These are phyloP conservation scores for Neofelis nebulosa DNA, from an alignment of 2,113 vertebrate species.

Conservation along the genomic window DNA sequence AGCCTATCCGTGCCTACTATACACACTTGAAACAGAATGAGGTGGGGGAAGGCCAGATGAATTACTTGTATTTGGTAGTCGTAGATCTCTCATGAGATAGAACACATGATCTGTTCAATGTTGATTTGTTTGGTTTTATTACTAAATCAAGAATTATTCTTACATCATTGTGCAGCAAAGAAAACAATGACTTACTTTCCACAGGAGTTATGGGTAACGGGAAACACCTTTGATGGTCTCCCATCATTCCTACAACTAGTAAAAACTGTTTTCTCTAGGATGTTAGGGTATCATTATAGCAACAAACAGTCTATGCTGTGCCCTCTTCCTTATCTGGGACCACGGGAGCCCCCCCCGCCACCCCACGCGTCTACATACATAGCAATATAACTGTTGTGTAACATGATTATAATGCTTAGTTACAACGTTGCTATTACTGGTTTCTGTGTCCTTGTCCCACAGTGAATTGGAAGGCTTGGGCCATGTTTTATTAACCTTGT, in stretches of 20 bases:
- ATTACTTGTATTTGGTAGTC: neutral
- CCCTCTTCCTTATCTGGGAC: neutral
- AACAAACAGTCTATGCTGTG: neutral
- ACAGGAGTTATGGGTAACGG: neutral
- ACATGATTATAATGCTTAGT: neutral
- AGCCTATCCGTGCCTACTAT: neutral
- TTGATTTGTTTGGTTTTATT: neutral
- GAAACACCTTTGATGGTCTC: neutral
- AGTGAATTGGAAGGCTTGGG: neutral
- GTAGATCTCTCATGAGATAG: neutral
- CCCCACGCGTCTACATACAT: accelerated
- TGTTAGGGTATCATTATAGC: neutral
- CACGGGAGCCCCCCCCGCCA: neutral
- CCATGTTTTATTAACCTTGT: neutral
- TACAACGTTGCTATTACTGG: neutral
- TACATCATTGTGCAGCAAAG: neutral
- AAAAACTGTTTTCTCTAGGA: neutral
- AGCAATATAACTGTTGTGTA: no score
- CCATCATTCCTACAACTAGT: neutral
- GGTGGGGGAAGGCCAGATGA: neutral
- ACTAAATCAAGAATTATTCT: neutral
- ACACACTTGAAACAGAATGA: neutral
- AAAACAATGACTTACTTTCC: neutral
- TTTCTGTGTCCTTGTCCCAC: neutral
- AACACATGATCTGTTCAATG: neutral